Evolutionary conservation across 64 coral and sea anemone genomes (phyloP).

Genomic region (Trachythela sp.): DNA sequence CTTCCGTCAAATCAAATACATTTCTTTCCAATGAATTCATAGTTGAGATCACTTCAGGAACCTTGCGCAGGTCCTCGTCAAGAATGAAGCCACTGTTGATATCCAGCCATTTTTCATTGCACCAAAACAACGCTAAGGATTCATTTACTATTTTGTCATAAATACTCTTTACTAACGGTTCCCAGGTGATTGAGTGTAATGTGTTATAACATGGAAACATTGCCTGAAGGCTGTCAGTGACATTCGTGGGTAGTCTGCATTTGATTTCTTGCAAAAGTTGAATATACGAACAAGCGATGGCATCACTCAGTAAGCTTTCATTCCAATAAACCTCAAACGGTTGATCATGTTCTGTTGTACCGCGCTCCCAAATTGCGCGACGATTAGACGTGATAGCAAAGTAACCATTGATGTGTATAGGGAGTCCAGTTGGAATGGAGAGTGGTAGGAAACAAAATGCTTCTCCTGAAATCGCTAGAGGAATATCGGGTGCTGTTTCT

Average conservation of each 20-base stretch:
- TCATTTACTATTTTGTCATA: neutral
- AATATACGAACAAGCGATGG: neutral
- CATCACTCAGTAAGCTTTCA: neutral
- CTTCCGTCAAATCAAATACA: neutral
- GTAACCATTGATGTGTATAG: constrained; percentile 59
- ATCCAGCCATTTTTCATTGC: neutral
- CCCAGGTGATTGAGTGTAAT: neutral
- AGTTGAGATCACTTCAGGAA: neutral
- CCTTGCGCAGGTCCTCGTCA: neutral
- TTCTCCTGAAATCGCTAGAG: neutral
- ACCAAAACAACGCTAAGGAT: neutral
- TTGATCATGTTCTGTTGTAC: constrained; percentile 32
- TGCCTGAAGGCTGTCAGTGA: neutral
- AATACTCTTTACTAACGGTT: constrained; percentile 8
- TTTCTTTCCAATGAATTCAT: neutral
- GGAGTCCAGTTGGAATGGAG: constrained; percentile 47
- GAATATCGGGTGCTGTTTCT: neutral
- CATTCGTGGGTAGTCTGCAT: neutral
- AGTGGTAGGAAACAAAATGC: constrained; percentile 66
- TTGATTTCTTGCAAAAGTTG: neutral
- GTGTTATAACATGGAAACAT: neutral
- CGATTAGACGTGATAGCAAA: constrained; percentile 30
- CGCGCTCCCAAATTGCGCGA: constrained; percentile 5
- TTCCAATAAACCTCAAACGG: neutral
- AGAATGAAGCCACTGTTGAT: neutral